Conservation (phyloP, 2,888 invertebrate species). For the Caenorhabditis angaria region DNA sequence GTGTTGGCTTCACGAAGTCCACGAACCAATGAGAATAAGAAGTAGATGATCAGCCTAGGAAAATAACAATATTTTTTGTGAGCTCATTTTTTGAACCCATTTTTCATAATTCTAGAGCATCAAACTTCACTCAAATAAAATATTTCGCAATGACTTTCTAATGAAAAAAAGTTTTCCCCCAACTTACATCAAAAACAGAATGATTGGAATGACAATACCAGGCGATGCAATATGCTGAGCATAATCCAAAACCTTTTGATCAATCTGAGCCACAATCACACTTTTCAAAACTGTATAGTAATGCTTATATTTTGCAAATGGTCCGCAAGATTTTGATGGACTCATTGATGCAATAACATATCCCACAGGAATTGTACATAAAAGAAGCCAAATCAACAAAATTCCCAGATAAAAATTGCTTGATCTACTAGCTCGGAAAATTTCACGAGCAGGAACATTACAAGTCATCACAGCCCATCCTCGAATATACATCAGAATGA, state of each 20-base stretch:
- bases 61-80: constrained; percentile 13
- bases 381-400: constrained; percentile 84
- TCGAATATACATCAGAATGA: constrained; percentile 85
- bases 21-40: constrained; percentile 87
- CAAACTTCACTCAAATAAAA: too few species aligned
- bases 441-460: constrained; percentile 92
- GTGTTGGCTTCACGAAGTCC: constrained; percentile 92
- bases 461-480: constrained; percentile 81
- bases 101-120: background rate
- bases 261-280: constrained; percentile 63
- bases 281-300: constrained; percentile 71
- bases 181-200: constrained; percentile 76
- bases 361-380: constrained; percentile 92
- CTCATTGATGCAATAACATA: constrained; percentile 91
- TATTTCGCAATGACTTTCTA: too few species aligned
- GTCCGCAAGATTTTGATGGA: constrained; percentile 95
- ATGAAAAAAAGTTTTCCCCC: background rate
- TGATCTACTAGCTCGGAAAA: constrained; percentile 81
- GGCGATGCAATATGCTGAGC: constrained; percentile 87
- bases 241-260: constrained; percentile 57
- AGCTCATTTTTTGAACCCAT: background rate
- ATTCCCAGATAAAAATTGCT: constrained; percentile 88
- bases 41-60: constrained; percentile 90
- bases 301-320: constrained; percentile 78
- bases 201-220: constrained; percentile 89